Evolutionary conservation across 2,888 invertebrate genomes (phyloP).

Genomic region (Aethes cnicana): DNA sequence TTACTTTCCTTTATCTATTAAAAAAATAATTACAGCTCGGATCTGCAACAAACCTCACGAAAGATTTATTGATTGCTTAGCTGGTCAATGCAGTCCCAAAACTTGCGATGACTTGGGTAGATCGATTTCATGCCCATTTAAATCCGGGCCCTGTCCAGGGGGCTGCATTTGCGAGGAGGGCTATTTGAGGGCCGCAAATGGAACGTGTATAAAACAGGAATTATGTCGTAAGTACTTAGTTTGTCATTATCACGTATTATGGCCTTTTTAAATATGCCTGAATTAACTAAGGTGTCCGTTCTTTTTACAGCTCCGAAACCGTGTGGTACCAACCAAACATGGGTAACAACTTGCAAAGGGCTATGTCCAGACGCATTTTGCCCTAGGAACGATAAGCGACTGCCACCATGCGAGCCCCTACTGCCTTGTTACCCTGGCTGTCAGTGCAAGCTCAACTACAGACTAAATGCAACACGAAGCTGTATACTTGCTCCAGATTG

Average conservation of each 20-base stretch:
- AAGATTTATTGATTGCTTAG: constrained; percentile 6
- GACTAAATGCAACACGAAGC: constrained; percentile 11
- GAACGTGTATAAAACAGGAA: constrained; percentile 13
- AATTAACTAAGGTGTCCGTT: too few species aligned
- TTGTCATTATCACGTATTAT: neutral
- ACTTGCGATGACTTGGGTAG: constrained; percentile 16
- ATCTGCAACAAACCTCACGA: constrained; percentile 17
- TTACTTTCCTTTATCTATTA: too few species aligned
- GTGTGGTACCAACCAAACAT: constrained; percentile 23
- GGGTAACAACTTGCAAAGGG: constrained; percentile 12
- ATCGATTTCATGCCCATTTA: constrained; percentile 8
- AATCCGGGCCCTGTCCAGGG: constrained; percentile 11
- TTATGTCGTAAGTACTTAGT: constrained; percentile 16
- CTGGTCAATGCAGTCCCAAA: constrained; percentile 16
- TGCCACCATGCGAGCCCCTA: constrained; percentile 9
- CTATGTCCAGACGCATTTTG: constrained; percentile 15
- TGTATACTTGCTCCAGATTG: constrained; percentile 26
- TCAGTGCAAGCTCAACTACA: constrained; percentile 28
- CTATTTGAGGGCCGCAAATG: constrained; percentile 13
- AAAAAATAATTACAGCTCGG: constrained; percentile 1
- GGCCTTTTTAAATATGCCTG: too few species aligned
- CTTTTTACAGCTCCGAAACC: constrained; percentile 21
- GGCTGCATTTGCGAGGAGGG: constrained; percentile 23
- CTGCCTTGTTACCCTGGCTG: constrained; percentile 22
- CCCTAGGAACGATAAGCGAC: constrained; percentile 20